These are phyloP conservation scores for Tylochromis polylepis DNA, from an alignment of 2,113 vertebrate genomes.

Conservation along the genomic window DNA sequence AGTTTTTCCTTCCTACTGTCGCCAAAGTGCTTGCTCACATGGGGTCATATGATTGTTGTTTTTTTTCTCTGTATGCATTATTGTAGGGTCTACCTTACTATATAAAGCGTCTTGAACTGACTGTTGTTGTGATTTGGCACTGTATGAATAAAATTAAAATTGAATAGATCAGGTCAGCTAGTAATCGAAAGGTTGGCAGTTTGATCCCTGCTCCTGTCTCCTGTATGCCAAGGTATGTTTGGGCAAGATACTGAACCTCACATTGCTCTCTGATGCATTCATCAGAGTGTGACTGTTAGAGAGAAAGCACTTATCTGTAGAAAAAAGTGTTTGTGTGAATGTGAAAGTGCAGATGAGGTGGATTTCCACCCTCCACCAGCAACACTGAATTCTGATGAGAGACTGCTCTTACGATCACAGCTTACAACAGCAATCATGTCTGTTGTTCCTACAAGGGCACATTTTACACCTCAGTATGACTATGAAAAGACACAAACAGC, in stretches of 20 bases:
- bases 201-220: background rate
- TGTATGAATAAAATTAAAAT: too few relatives aligned
- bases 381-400: background rate
- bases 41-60: rapidly evolving
- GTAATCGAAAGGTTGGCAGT: background rate
- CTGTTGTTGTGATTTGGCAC: background rate
- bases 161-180: background rate
- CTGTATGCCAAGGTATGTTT: background rate
- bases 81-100: rapidly evolving
- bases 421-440: rapidly evolving
- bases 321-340: background rate
- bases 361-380: background rate
- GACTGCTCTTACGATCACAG: background rate
- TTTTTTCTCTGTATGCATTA: rapidly evolving
- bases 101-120: rapidly evolving
- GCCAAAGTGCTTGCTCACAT: background rate
- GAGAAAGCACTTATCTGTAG: background rate
- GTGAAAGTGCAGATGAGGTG: background rate
- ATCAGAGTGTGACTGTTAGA: background rate
- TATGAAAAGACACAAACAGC: background rate
- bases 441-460: background rate
- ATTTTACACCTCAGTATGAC: rapidly evolving
- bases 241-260: background rate
- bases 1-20: background rate
- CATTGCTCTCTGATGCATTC: background rate